Base-by-base conservation (phyloP, 2,113 vertebrate genomes). In the Halichoerus grypus region DNA sequence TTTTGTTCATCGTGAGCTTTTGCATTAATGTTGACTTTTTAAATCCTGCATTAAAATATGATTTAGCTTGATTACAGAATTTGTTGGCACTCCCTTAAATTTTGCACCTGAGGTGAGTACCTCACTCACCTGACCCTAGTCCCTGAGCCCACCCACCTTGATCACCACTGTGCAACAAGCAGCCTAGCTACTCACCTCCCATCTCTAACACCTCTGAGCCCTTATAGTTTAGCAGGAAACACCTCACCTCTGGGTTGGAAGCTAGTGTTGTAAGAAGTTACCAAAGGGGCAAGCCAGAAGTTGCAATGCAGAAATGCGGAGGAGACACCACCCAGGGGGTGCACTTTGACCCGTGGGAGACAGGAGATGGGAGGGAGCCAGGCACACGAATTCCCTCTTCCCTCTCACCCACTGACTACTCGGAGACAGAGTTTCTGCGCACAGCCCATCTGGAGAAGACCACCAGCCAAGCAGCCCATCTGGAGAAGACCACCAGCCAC, bases 371-470 rank as follows among this genome's bases (percentile, higher is more conserved):
- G 57, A 59, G 57, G 67, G 28, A 79, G 22, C n/a, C 28, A 11
- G 49, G 71, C 24, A 24, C 28, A 39, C 63, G 19, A 22, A 67
- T 42, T 8, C 33, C 49, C 26, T 51, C 72, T 67, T 86, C 49
- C 71, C 79, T n/a, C 71, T 94, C 72, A 36, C 42, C 71, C 53
- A 80, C 46, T 26, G 7, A 15, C 71, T n/a, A 15, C 57, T 42
- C 63, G 12, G 49, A 92, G 95, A 67, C 95, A 39, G 33, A 31
- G 91, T 46, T 67, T 80, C 92, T 76, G 39, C 0, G 0, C 39
- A 16, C 57, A 82, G 65, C 65, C 95, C 90, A 69, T 82, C 76
- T 91, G 87, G 91, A 87, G 86, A 15, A 61, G 74, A 83, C 31
- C 3, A 33, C 18, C 59, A 53, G 46, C 79, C 83, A 88, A 92